These are phyloP conservation scores for Leuctra nigra DNA, from an alignment of 2,888 invertebrate species.

Conservation along the genomic window DNA sequence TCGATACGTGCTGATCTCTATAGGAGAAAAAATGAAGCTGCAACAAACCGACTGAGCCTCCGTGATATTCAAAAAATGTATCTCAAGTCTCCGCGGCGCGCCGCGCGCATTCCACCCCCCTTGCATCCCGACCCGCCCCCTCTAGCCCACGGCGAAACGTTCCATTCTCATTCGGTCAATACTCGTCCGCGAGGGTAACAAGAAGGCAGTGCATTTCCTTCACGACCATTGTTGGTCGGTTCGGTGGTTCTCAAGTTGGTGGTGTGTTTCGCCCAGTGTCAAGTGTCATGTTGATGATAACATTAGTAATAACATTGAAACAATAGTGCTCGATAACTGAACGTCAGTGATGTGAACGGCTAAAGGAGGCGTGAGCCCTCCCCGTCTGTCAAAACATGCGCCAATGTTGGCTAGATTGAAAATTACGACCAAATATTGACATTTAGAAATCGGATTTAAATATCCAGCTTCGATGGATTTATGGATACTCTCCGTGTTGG, in stretches of 20 bases:
- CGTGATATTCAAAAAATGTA: too few species aligned
- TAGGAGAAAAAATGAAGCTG: too few species aligned
- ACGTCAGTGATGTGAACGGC: not conserved
- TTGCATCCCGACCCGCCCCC: not conserved
- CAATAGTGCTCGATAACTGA: too few species aligned
- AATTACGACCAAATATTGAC: not conserved
- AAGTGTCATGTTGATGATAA: not conserved
- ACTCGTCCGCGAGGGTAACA: not conserved
- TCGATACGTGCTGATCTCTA: too few species aligned
- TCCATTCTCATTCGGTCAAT: too few species aligned
- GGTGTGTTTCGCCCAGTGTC: not conserved
- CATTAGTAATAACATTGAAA: too few species aligned
- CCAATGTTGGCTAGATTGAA: not conserved
- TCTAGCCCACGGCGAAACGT: not conserved
- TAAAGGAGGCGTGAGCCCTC: not conserved
- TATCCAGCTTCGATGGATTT: constrained; percentile 2
- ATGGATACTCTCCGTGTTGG: constrained; percentile 15
- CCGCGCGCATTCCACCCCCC: not conserved
- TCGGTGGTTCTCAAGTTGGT: not conserved
- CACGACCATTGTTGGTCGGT: too few species aligned
- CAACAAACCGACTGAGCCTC: too few species aligned
- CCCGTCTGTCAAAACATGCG: not conserved
- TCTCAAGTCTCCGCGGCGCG: not conserved
- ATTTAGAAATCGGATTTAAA: not conserved
- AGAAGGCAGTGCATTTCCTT: too few species aligned